Percentiles rank a stretch among this genome's conserved stretches.
These are phyloP conservation scores for Eupeodes luniger DNA, from an alignment of 2,888 invertebrate species.

Conservation along the genomic window DNA sequence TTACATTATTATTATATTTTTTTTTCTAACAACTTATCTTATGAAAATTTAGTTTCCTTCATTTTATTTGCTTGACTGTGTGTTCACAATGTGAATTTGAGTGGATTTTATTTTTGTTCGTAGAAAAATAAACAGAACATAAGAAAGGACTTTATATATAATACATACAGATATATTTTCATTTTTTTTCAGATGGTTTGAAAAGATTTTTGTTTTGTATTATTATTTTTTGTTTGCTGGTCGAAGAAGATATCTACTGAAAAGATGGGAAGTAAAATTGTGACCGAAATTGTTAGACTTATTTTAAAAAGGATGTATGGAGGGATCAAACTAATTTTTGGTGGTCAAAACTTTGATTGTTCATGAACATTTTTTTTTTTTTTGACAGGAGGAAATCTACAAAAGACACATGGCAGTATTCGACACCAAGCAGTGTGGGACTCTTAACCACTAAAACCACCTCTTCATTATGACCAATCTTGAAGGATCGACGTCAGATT, in stretches of 20 bases:
- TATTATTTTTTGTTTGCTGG: not conserved
- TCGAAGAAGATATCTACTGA: not conserved
- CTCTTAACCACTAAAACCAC: too few relatives aligned
- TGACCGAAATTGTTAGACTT: too few relatives aligned
- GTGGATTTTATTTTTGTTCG: not conserved
- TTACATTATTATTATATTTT: not conserved
- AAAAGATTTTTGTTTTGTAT: not conserved
- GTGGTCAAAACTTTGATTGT: too few relatives aligned
- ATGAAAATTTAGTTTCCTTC: not conserved
- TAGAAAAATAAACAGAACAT: conserved; percentile 5
- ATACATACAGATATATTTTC: not conserved
- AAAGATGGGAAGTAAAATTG: not conserved
- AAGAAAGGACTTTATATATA: not conserved
- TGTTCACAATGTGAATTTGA: not conserved
- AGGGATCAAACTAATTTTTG: too few relatives aligned
- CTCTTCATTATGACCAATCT: too few relatives aligned
- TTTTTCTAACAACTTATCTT: not conserved
- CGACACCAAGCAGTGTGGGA: too few relatives aligned
- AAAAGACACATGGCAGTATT: too few relatives aligned
- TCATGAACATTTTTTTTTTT: too few relatives aligned
- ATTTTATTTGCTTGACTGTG: not conserved
- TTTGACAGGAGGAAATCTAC: too few relatives aligned
- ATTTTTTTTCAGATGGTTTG: not conserved
- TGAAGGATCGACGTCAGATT: too few relatives aligned
- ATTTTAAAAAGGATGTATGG: too few relatives aligned